Evolutionary conservation across 2,888 invertebrate species (phyloP).

Genomic region (Eutolmus rufibarbis): DNA sequence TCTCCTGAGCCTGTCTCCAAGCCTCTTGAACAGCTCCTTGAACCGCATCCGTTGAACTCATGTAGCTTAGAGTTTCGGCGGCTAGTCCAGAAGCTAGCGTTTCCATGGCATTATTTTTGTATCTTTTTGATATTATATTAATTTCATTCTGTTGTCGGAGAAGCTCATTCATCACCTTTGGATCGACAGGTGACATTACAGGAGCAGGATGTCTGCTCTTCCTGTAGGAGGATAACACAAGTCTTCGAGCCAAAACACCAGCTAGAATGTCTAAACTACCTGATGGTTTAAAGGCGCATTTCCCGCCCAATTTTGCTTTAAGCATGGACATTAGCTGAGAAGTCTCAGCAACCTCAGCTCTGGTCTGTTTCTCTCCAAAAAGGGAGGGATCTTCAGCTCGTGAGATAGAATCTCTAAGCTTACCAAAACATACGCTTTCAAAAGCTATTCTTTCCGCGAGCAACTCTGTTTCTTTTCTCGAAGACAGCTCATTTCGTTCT

Average conservation of each 20-base stretch:
- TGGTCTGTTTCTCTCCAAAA: conserved; percentile 69
- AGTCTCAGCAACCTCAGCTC: conserved; percentile 77
- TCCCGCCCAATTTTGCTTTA: conserved; percentile 71
- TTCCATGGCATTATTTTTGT: conserved; percentile 73
- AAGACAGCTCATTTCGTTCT: conserved; percentile 73
- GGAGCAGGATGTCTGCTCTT: conserved; percentile 61
- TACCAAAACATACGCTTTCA: conserved; percentile 76
- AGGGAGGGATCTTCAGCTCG: conserved; percentile 67
- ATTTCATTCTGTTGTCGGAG: conserved; percentile 69
- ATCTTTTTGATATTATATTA: conserved; percentile 68
- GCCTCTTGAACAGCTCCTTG: conserved; percentile 77
- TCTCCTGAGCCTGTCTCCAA: conserved; percentile 77
- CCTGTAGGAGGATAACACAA: conserved; percentile 63
- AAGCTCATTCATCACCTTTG: conserved; percentile 59
- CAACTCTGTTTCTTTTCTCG: conserved; percentile 72
- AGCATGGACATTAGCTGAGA: conserved; percentile 77
- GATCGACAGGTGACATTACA: conserved; percentile 65
- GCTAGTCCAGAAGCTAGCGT: conserved; percentile 76
- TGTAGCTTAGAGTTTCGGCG: conserved; percentile 72
- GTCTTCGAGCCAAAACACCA: conserved; percentile 76
- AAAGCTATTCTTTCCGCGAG: conserved; percentile 82
- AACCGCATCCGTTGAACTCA: conserved; percentile 66
- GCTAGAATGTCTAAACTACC: conserved; percentile 75
- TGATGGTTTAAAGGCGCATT: conserved; percentile 62
- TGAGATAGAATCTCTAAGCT: conserved; percentile 73